Evolutionary conservation across 2,113 vertebrate species (phyloP), one percentile per base, ranked within the genome.

Genomic region (Suncus etruscus): DNA sequence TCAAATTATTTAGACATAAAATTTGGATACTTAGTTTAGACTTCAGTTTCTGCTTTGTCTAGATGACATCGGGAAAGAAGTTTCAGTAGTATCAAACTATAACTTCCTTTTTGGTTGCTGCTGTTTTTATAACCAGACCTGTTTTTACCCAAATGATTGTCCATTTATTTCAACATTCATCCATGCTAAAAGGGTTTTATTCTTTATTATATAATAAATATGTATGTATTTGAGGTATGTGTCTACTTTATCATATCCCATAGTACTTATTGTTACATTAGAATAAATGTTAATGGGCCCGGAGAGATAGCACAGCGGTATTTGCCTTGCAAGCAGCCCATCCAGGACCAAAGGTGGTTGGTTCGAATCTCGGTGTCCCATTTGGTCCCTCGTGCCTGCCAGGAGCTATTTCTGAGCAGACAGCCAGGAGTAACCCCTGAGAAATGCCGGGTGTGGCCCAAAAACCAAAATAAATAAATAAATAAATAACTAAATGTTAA

Each of bases 401-500:
- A n/a, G n/a, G n/a, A n/a, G n/a, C n/a, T n/a, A n/a, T n/a, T n/a
- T n/a, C n/a, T n/a, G n/a, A n/a, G n/a, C n/a, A n/a, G n/a, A n/a
- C n/a, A n/a, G n/a, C n/a, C n/a, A n/a, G n/a, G n/a, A n/a, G n/a
- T n/a, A n/a, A n/a, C n/a, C n/a, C n/a, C n/a, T n/a, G n/a, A n/a
- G n/a, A n/a, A n/a, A n/a, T n/a, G n/a, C n/a, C n/a, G n/a, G n/a
- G n/a, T n/a, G n/a, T n/a, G n/a, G n/a, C n/a, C n/a, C n/a, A n/a
- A n/a, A n/a, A n/a, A n/a, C n/a, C n/a, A n/a, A n/a, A n/a, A n/a
- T n/a, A n/a, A n/a, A n/a, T n/a, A n/a, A n/a, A n/a, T n/a, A n/a
- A n/a, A n/a, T n/a, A n/a, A n/a, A n/a, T n/a, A n/a, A n/a, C n/a
- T 78, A 51, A 18, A 94, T 66, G 89, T 84, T 91, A 86, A 84